A percentile compares a stretch with the other conserved stretches of the same genome.
Evolutionary conservation across 2,888 invertebrate species (phyloP).

Genomic region (Synanthedon andrenaeformis): DNA sequence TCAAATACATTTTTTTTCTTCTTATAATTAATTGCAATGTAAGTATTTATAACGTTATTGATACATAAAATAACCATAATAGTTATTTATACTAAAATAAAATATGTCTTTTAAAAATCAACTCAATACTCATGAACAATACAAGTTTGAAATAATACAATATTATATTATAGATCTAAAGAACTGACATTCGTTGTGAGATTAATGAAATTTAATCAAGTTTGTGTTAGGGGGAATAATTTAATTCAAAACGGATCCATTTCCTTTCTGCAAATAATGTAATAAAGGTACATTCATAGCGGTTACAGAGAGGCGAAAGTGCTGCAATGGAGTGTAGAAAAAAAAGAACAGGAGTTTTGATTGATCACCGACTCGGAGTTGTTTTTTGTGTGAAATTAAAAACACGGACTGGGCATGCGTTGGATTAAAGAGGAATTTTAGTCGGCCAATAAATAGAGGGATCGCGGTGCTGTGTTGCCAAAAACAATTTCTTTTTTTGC

Average conservation of each 20-base stretch:
- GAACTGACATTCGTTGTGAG: conserved; percentile 11
- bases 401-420: conserved; percentile 59
- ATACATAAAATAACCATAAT: too few species aligned
- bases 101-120: too few species aligned
- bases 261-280: conserved; percentile 61
- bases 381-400: conserved; percentile 69
- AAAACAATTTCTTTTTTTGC: conserved; percentile 39
- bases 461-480: conserved; percentile 37
- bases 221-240: conserved; percentile 24
- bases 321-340: conserved; percentile 61
- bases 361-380: conserved; percentile 63
- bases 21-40: too few species aligned
- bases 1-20: too few species aligned
- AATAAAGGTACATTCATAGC: conserved; percentile 56
- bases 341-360: conserved; percentile 58
- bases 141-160: too few species aligned
- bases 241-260: conserved; percentile 57
- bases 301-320: conserved; percentile 61
- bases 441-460: conserved; percentile 43
- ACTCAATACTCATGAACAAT: too few species aligned
- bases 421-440: conserved; percentile 64
- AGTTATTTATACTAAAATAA: too few species aligned
- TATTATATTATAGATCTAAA: not conserved
- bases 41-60: too few species aligned
- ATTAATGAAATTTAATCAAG: conserved; percentile 31